A percentile compares a stretch with the other conserved stretches of the same genome.
Evolutionary conservation across 2,113 vertebrate species (phyloP).

Genomic region (Arothron firmamentum): DNA sequence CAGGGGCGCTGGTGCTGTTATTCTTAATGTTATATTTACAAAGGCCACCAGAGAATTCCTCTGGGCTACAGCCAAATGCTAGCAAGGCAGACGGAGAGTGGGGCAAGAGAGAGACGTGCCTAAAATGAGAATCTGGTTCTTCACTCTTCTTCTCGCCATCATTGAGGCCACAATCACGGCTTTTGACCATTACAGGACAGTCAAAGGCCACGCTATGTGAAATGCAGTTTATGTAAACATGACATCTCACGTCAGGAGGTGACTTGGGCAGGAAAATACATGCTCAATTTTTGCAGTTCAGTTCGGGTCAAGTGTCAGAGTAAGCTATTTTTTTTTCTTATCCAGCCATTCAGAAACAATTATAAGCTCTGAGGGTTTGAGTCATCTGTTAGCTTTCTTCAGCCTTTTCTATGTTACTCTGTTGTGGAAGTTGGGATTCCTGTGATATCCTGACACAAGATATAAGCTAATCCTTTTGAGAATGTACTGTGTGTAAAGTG

Average conservation of each 20-base stretch:
- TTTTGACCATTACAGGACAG: conserved; percentile 56
- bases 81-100: conserved; percentile 48
- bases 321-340: conserved; percentile 23
- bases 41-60: conserved; percentile 75
- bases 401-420: conserved; percentile 38
- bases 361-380: conserved; percentile 33
- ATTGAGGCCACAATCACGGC: conserved; percentile 32
- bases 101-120: conserved; percentile 37
- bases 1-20: conserved; percentile 64
- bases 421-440: conserved; percentile 66
- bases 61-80: conserved; percentile 66
- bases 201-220: conserved; percentile 43
- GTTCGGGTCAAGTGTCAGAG: conserved; percentile 7
- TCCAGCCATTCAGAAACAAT: conserved; percentile 36
- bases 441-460: conserved; percentile 57
- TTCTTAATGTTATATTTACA: conserved; percentile 75
- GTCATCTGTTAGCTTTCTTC: conserved; percentile 42
- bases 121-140: conserved; percentile 34
- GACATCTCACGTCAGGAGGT: conserved; percentile 20
- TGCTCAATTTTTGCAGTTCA: conserved; percentile 47
- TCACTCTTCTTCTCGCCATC: conserved; percentile 26
- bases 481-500: conserved; percentile 73
- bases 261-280: conserved; percentile 26
- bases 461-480: conserved; percentile 70
- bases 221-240: conserved; percentile 34